Percentiles rank a stretch among this genome's conserved stretches.
Evolutionary conservation across 1,140 invertebrate species (phyloP).

Genomic region (Colletes latitarsis): DNA sequence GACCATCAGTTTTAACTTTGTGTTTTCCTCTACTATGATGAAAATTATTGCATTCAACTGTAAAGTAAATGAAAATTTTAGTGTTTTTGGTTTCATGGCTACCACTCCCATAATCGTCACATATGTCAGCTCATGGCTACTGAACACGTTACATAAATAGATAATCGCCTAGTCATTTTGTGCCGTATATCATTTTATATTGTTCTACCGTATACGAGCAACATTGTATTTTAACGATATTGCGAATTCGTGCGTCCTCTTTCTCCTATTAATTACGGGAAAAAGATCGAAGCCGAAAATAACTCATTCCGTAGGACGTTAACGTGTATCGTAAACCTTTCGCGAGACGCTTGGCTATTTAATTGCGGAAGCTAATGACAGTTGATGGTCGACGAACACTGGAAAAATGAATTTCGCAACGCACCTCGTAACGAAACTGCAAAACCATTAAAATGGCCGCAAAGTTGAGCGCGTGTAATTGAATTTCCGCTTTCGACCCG

Average conservation of each 20-base stretch:
- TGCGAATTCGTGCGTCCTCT: neutral
- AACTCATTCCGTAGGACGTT: neutral
- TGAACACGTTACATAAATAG: too few relatives aligned
- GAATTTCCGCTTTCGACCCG: neutral
- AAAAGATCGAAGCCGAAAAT: neutral
- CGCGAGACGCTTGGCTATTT: neutral
- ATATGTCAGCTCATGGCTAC: too few relatives aligned
- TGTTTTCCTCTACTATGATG: too few relatives aligned
- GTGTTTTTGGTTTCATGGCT: too few relatives aligned
- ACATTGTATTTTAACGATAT: too few relatives aligned
- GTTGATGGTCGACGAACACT: neutral
- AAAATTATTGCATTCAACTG: too few relatives aligned
- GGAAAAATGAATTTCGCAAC: conserved; percentile 5
- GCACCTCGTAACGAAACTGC: neutral
- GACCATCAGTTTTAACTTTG: too few relatives aligned
- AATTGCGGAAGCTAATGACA: conserved; percentile 2
- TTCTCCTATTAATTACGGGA: neutral
- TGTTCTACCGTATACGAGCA: too few relatives aligned
- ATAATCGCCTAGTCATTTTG: too few relatives aligned
- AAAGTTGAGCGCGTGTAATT: neutral
- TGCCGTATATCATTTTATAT: too few relatives aligned
- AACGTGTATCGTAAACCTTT: neutral
- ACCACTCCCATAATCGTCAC: too few relatives aligned
- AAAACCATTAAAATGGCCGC: neutral
- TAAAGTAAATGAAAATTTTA: too few relatives aligned